Evolutionary conservation across 2,888 invertebrate species (phyloP).

Genomic region (Hypolimnas misippus): DNA sequence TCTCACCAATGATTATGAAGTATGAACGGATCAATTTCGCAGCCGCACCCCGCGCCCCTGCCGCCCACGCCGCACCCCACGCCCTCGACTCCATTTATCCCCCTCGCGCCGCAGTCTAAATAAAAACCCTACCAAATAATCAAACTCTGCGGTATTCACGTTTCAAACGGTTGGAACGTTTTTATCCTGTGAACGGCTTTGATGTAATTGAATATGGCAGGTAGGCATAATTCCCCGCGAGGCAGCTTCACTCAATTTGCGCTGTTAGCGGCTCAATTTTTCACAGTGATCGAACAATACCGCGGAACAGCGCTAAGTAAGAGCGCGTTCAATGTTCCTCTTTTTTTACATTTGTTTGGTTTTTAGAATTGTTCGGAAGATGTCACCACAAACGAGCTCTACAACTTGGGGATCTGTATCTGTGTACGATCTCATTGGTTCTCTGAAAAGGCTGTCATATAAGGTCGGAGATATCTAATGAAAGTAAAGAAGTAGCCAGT

Average conservation of each 20-base stretch:
- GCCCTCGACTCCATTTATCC: slow-evolving; percentile 12
- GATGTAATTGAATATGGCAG: slow-evolving; percentile 25
- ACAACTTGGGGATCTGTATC: background rate
- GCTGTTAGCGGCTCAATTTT: slow-evolving; percentile 74
- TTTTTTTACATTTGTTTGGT: slow-evolving; percentile 37
- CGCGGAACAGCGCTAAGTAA: slow-evolving; percentile 65
- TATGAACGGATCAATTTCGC: slow-evolving; percentile 71
- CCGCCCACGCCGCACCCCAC: slow-evolving; percentile 17
- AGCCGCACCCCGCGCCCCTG: slow-evolving; percentile 42
- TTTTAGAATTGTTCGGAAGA: background rate
- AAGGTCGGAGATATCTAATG: too few species aligned
- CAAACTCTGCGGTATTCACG: background rate
- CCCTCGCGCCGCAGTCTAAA: slow-evolving; percentile 32
- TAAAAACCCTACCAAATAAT: slow-evolving; percentile 12
- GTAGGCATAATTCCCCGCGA: slow-evolving; percentile 37
- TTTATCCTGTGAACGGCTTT: slow-evolving; percentile 25
- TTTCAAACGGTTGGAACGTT: background rate
- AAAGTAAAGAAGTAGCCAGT: too few species aligned
- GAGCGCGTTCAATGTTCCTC: slow-evolving; percentile 58
- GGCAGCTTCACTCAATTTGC: slow-evolving; percentile 75
- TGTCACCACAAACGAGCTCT: background rate
- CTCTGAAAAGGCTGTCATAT: too few species aligned
- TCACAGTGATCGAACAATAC: slow-evolving; percentile 77
- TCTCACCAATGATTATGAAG: slow-evolving; percentile 67
- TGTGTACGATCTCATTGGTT: background rate